Base-by-base conservation (phyloP, 30 jellyfish, hydroid and myxozoan genomes). In the Cassiopea andromeda region DNA sequence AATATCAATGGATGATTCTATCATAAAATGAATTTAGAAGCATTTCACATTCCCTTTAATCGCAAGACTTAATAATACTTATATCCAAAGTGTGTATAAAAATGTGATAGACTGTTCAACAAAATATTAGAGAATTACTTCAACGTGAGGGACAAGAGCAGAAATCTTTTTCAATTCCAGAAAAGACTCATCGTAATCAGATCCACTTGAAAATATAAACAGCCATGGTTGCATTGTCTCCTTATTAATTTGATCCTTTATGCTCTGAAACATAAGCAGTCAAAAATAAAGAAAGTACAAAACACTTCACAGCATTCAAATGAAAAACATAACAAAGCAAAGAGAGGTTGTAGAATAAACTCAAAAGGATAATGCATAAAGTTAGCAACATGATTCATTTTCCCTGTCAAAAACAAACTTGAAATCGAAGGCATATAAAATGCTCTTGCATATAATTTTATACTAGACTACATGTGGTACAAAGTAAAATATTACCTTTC, bases 151-250 rank as follows among this genome's bases (percentile, higher is more conserved):
- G 15, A 95, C 74, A 7, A 95, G 72, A 57, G 96, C 99, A 3
- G 97, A 76, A 1, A 88, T 68, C 54, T 95, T 95, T 81, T 97
- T 93, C 19, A 95, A 66, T 71, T 95, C 99, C 7, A 89, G 80
- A 68, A 86, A 77, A 5, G 92, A 79, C 12, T 91, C 96, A 47
- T 94, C 97, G 13, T 61, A 69, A 1, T 71, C 88, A 3, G 89
- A 47, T 49, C 93, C 94, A 87, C 94, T 69, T 15, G 85, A 75
- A 60, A 95, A 95, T 45, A 91, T 80, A 1, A 95, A 64, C 87
- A 95, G 92, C 98, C 98, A 91, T 8, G 97, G 97, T 38, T 95
- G 94, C 43, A 27, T 60, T 15, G 85, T 64, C 46, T 92, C 97
- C 19, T 81, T 48, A 13, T 47, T 71, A 1, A 89, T 73, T 49